A percentile compares a stretch with the other conserved stretches of the same genome.
Evolutionary conservation across 2,113 vertebrate genomes (phyloP).

Genomic region (Opisthocomus hoazin): DNA sequence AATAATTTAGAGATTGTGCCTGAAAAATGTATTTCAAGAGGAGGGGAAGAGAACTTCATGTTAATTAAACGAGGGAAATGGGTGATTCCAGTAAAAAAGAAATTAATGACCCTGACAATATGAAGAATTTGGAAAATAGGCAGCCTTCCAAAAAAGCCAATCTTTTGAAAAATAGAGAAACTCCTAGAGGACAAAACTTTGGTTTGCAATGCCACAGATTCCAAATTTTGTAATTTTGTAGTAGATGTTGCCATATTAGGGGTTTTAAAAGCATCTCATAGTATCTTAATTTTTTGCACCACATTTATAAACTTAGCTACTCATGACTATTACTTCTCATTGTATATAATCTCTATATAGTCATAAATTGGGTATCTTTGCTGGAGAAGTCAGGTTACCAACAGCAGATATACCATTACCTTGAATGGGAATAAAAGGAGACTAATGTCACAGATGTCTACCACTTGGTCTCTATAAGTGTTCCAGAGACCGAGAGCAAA

Average conservation of each 20-base stretch:
- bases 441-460: not conserved
- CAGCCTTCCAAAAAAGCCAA: not conserved
- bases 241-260: not conserved
- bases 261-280: not conserved
- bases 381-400: not conserved
- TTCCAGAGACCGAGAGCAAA: not conserved
- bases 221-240: not conserved
- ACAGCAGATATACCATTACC: not conserved
- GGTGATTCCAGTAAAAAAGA: not conserved
- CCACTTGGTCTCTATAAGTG: not conserved
- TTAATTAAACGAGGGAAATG: not conserved
- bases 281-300: not conserved
- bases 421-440: not conserved
- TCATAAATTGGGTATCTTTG: not conserved
- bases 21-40: not conserved
- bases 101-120: not conserved
- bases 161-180: not conserved
- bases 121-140: not conserved
- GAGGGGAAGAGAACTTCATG: not conserved
- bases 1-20: not conserved
- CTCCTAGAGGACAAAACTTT: not conserved
- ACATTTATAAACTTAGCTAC: not conserved
- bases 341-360: not conserved
- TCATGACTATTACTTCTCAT: not conserved
- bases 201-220: not conserved